phyloP scores from a whole-genome alignment of 1,140 invertebrate species.

The Popillia japonica region DNA sequence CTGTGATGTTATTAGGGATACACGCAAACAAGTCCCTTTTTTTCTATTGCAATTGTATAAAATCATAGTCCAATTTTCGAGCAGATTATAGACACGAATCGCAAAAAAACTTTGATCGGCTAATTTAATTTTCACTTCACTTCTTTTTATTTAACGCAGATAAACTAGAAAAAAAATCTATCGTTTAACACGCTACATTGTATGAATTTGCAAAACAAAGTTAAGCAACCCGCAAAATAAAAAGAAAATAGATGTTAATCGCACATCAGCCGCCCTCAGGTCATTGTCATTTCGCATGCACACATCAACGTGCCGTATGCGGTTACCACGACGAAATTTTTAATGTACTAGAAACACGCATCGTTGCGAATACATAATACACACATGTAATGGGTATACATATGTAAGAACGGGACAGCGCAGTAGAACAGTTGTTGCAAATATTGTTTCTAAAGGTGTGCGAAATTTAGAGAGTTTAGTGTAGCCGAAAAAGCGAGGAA shows the following conservation, averaged over 20 bases:
- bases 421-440: background rate
- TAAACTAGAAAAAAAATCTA: too few relatives aligned
- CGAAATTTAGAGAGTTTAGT: conserved; percentile 3
- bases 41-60: too few relatives aligned
- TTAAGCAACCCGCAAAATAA: background rate
- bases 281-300: conserved; percentile 2
- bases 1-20: too few relatives aligned
- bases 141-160: too few relatives aligned
- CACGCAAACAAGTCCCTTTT: too few relatives aligned
- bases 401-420: background rate
- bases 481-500: background rate
- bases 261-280: background rate
- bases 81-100: too few relatives aligned
- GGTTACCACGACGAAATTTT: background rate
- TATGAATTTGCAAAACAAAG: background rate
- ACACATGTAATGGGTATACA: background rate
- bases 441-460: conserved; percentile 10
- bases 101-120: too few relatives aligned
- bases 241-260: conserved; percentile 5
- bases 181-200: too few relatives aligned
- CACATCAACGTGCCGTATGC: background rate
- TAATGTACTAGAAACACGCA: conserved; percentile 7
- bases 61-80: too few relatives aligned
- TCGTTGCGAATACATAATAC: conserved; percentile 10
- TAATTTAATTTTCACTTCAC: too few relatives aligned